These are phyloP conservation scores for Illadopsis cleaveri DNA, from an alignment of 2,113 vertebrate species.

Conservation along the genomic window DNA sequence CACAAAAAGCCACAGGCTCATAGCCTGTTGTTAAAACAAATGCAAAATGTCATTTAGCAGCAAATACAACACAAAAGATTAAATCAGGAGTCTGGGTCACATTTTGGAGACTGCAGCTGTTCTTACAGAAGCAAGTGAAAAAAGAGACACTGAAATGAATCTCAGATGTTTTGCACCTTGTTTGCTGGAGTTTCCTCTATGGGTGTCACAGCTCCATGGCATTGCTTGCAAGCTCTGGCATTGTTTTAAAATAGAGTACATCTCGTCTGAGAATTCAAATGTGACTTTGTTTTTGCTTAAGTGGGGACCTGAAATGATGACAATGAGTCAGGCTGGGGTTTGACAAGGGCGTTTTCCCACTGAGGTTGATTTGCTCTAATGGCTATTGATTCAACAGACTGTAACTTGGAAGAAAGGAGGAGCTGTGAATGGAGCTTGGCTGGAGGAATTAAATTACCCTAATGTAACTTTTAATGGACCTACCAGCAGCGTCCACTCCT, in stretches of 20 bases:
- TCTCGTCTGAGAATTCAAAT: neutral
- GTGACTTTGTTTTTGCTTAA: neutral
- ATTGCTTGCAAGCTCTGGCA: neutral
- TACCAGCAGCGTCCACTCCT: neutral
- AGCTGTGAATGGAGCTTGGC: constrained; percentile 24
- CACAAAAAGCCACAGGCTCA: neutral
- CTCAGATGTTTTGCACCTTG: neutral
- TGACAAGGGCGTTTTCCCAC: constrained; percentile 28
- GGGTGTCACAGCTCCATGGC: neutral
- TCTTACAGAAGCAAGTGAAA: neutral
- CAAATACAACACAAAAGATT: neutral
- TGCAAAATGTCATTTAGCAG: neutral
- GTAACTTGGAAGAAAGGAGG: constrained; percentile 31
- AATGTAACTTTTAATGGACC: constrained; percentile 61
- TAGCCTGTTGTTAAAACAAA: neutral
- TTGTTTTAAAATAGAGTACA: neutral
- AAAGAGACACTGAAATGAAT: neutral
- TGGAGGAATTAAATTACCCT: constrained; percentile 57
- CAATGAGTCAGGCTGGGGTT: neutral
- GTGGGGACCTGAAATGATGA: neutral
- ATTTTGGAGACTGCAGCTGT: neutral
- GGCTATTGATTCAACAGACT: constrained; percentile 65
- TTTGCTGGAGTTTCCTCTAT: neutral
- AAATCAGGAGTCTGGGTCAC: neutral
- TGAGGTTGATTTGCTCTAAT: constrained; percentile 49